phyloP scores from a whole-genome alignment of 2,888 invertebrate genomes.

The Thymelicus sylvestris region DNA sequence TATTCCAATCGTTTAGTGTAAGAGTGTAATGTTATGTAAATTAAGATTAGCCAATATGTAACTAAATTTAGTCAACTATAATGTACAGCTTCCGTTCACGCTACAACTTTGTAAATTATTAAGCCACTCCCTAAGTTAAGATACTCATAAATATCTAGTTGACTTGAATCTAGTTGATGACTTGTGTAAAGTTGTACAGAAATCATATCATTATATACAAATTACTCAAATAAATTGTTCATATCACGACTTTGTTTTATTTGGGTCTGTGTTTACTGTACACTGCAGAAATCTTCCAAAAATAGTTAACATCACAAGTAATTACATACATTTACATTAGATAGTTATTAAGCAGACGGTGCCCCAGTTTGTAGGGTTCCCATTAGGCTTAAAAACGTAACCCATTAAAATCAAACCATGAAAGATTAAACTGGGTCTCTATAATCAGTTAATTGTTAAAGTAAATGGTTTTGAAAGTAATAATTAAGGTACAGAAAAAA shows the following conservation, averaged over 20 bases:
- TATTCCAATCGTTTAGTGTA: slow-evolving; percentile 75
- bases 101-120: slow-evolving; percentile 76
- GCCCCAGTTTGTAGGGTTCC: too few relatives aligned
- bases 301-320: too few relatives aligned
- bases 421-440: too few relatives aligned
- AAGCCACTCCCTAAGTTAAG: slow-evolving; percentile 78
- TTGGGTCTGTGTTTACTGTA: neutral
- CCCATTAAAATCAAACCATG: too few relatives aligned
- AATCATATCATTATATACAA: slow-evolving; percentile 83
- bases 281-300: too few relatives aligned
- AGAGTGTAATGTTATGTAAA: slow-evolving; percentile 76
- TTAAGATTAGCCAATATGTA: slow-evolving; percentile 57
- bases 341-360: too few relatives aligned
- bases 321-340: too few relatives aligned
- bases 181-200: slow-evolving; percentile 82
- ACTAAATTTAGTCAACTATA: slow-evolving; percentile 67
- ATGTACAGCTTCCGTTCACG: slow-evolving; percentile 76
- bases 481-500: too few relatives aligned
- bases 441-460: too few relatives aligned
- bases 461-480: too few relatives aligned
- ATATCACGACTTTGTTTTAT: slow-evolving; percentile 64
- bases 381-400: too few relatives aligned
- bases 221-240: slow-evolving; percentile 84
- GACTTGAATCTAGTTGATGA: slow-evolving; percentile 82
- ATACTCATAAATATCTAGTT: slow-evolving; percentile 82